Percentiles rank a stretch among this genome's conserved stretches.
Evolutionary conservation across 2,888 invertebrate genomes (phyloP).

Genomic region (Phyllotreta striolata): DNA sequence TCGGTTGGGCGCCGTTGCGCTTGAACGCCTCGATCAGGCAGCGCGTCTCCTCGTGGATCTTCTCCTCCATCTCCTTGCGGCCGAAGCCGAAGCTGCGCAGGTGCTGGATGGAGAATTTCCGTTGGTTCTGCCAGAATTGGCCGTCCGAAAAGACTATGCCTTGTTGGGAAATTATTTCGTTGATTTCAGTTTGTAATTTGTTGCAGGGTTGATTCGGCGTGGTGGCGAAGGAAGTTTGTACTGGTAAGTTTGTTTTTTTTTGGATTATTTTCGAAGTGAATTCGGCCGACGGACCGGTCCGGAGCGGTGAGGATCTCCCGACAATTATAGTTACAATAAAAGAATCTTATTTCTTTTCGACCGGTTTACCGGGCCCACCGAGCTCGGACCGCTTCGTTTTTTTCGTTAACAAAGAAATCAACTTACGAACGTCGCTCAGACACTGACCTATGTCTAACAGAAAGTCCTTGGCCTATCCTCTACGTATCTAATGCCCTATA

Average conservation of each 20-base stretch:
- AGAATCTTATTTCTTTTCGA: neutral
- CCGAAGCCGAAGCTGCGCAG: conserved; percentile 72
- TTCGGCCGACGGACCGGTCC: too few species aligned
- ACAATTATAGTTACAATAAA: too few species aligned
- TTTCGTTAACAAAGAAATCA: conserved; percentile 15
- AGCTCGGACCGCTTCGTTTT: conserved; percentile 21
- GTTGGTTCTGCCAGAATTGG: conserved; percentile 70
- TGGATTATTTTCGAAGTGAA: too few species aligned
- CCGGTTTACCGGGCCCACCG: conserved; percentile 21
- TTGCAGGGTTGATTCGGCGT: too few species aligned
- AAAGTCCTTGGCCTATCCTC: conserved; percentile 40
- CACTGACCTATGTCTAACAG: conserved; percentile 45
- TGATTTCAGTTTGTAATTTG: too few species aligned
- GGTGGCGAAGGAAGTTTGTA: too few species aligned
- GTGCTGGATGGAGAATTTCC: conserved; percentile 72
- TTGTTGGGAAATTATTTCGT: conserved; percentile 49
- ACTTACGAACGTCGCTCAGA: conserved; percentile 31
- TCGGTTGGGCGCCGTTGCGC: conserved; percentile 54
- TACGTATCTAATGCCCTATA: conserved; percentile 11
- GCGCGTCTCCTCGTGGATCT: conserved; percentile 67
- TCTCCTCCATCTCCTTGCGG: conserved; percentile 67
- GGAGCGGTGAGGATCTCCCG: too few species aligned
- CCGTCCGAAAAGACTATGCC: conserved; percentile 77
- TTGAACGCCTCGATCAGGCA: conserved; percentile 63
- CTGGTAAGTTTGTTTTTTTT: too few species aligned